phyloP scores from a whole-genome alignment of 2,797 vertebrate genomes.

The Acrocephalus scirpaceus region DNA sequence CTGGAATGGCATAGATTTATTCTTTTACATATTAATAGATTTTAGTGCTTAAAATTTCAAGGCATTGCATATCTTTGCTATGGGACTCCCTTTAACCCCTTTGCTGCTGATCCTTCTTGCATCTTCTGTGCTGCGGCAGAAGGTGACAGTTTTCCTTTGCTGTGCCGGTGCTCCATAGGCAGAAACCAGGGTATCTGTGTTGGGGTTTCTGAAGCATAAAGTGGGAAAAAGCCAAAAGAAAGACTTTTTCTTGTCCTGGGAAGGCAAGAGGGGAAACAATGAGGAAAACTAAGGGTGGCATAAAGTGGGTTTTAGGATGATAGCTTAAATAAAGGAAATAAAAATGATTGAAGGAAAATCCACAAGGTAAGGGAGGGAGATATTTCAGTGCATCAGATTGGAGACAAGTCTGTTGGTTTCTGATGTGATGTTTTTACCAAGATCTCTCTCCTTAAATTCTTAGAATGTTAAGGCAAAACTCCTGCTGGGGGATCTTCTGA shows the following conservation, averaged over 20 bases:
- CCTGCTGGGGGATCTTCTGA: not conserved
- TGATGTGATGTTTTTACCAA: not conserved
- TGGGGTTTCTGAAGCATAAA: slow-evolving; percentile 74
- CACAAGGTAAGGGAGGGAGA: not conserved
- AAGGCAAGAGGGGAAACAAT: slow-evolving; percentile 73
- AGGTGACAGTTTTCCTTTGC: slow-evolving; percentile 63
- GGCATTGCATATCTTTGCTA: slow-evolving; percentile 71
- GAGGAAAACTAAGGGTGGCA: slow-evolving; percentile 40
- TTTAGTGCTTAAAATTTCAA: slow-evolving; percentile 57
- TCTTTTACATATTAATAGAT: not conserved
- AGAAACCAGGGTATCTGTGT: slow-evolving; percentile 61
- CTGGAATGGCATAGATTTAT: not conserved
- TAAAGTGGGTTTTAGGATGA: not conserved
- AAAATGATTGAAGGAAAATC: not conserved
- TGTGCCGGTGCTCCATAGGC: slow-evolving; percentile 50
- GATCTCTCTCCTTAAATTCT: not conserved
- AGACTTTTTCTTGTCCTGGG: slow-evolving; percentile 76
- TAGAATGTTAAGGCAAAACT: not conserved
- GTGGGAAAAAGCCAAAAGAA: slow-evolving; percentile 76
- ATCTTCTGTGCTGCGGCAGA: slow-evolving; percentile 66
- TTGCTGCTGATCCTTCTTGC: slow-evolving; percentile 61
- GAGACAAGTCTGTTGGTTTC: not conserved
- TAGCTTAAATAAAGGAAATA: not conserved
- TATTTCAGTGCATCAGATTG: not conserved
- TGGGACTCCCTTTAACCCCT: slow-evolving; percentile 63